These are phyloP conservation scores for Pemphigus obesinymphae DNA, from an alignment of 1,140 invertebrate species.

Conservation along the genomic window DNA sequence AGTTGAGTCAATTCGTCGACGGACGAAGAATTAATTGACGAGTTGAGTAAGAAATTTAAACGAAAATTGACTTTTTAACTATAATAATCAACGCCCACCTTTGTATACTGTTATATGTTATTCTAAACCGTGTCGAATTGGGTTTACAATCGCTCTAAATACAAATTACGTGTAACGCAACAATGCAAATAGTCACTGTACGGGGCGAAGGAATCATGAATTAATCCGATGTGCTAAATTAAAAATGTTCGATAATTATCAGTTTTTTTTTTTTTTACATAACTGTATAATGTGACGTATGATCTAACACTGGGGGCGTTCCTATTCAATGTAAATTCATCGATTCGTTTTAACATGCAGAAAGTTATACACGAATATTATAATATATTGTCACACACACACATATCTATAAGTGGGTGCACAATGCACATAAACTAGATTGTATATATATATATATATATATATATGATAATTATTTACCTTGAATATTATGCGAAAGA, in stretches of 20 bases:
- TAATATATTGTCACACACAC: not conserved
- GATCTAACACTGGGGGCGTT: slow-evolving; percentile 9
- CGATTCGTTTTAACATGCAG: not conserved
- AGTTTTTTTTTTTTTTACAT: slow-evolving; percentile 14
- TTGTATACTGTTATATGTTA: no score
- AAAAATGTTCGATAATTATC: not conserved
- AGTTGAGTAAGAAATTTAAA: no score
- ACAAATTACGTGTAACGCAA: not conserved
- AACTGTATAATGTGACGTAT: not conserved
- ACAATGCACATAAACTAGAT: not conserved
- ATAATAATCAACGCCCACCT: no score
- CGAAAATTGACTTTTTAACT: no score
- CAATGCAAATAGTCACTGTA: not conserved
- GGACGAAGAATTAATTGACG: no score
- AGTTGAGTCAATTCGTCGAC: no score
- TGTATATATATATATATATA: not conserved
- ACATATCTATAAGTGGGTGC: no score
- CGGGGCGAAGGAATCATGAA: not conserved
- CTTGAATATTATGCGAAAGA: no score
- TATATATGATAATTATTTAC: no score
- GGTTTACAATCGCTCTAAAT: not conserved
- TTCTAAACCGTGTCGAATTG: not conserved
- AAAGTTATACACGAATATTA: not conserved
- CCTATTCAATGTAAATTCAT: slow-evolving; percentile 20
- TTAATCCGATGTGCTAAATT: not conserved